Conservation (phyloP, 2,888 invertebrate species). For the Liodrosophila aerea region DNA sequence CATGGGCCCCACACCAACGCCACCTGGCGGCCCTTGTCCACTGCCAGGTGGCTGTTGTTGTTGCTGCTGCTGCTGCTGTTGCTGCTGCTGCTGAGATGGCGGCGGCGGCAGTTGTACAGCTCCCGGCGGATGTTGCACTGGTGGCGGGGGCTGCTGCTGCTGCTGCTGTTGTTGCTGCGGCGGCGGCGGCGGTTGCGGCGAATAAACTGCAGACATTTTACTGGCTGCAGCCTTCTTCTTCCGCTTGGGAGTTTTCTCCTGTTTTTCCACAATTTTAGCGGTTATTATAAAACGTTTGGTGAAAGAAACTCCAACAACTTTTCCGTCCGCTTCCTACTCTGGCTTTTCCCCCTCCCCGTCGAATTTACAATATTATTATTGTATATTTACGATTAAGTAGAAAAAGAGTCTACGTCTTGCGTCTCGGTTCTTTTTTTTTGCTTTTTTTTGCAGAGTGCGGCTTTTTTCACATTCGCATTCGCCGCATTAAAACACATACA, state of each 20-base stretch:
- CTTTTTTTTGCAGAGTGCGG: slow-evolving; percentile 51
- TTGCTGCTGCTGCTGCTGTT: slow-evolving; percentile 51
- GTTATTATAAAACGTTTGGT: slow-evolving; percentile 67
- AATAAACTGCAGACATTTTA: slow-evolving; percentile 83
- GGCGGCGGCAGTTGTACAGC: slow-evolving; percentile 29
- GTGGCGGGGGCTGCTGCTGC: slow-evolving; percentile 56
- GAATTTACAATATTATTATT: slow-evolving; percentile 1
- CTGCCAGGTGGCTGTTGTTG: slow-evolving; percentile 54
- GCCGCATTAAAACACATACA: slow-evolving; percentile 44
- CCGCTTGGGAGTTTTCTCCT: slow-evolving; percentile 82
- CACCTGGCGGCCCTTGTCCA: slow-evolving; percentile 62
- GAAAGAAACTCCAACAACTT: slow-evolving; percentile 38
- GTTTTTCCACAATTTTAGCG: slow-evolving; percentile 83
- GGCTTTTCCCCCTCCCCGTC: neutral
- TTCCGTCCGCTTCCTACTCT: neutral
- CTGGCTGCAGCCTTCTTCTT: slow-evolving; percentile 82
- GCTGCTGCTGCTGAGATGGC: slow-evolving; percentile 43
- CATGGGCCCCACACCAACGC: slow-evolving; percentile 56
- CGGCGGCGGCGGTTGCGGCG: slow-evolving; percentile 81
- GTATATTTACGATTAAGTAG: neutral
- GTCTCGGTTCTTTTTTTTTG: no score
- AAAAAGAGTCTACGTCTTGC: slow-evolving; percentile 29
- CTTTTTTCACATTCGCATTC: slow-evolving; percentile 55
- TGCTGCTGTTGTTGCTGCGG: slow-evolving; percentile 57
- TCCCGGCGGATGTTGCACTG: slow-evolving; percentile 40